Evolutionary conservation across 2,888 invertebrate species (phyloP), one percentile per base, ranked within the genome.

Genomic region (Eurois occulta): DNA sequence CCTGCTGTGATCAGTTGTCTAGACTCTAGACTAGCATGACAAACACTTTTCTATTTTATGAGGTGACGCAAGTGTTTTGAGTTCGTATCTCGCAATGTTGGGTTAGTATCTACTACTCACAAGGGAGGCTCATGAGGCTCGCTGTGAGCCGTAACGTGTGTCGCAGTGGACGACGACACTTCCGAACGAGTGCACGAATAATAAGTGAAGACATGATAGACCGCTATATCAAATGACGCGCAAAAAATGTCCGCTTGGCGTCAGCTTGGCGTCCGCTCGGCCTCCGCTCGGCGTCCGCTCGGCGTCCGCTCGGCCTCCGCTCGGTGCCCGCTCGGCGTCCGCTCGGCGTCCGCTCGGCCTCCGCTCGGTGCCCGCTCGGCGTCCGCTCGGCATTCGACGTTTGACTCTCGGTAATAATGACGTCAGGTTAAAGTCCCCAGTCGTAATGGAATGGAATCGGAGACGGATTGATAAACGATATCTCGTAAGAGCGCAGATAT

Each of bases 381-480:
- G n/a, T n/a, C n/a, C n/a, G 28, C 18, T 62, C 73, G 43, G 66
- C 70, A 18, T 24, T 32, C 69, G 48, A 28, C 60, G 24, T 24
- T 70, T 35, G 73, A 60, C 65, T 62, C 55, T 64, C 35, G 66
- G 70, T 60, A 73, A 87, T 87, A 86, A 86, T 86, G 80, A 77
- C 80, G 80, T 83, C 80, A 77, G 60, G 55, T 83, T 78, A 72
- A 78, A 84, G 84, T 84, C 74, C 62, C 70, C 69, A 55, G 75
- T 72, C 66, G 84, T 86, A 84, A 84, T 84, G 86, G 66, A 78
- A 86, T 70, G 84, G 66, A 83, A 84, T 86, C 70, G 62, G 84
- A 83, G 79, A 78, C 68, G 80, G 84, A 72, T 83, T 83, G 86
- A 86, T 72, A 86, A 83, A 84, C 74, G 84, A 86, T 75, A 78